Evolutionary conservation across 2,113 vertebrate genomes (phyloP), one percentile per base, ranked within the genome.

Genomic region (Natator depressus): DNA sequence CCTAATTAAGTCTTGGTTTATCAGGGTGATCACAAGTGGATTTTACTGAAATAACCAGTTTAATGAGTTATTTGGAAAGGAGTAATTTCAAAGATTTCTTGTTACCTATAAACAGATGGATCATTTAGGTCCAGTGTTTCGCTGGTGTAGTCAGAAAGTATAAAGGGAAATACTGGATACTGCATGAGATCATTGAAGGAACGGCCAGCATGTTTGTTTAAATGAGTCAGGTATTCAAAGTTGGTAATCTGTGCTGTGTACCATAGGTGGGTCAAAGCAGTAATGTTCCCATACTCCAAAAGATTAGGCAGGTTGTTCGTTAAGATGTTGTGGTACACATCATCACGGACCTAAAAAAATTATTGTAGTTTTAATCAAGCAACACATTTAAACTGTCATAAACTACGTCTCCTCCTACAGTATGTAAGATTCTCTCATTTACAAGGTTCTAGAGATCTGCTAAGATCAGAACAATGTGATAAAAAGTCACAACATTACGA

Each of bases 101-200:
- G 91, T 97, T 97, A 98, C 99, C 99, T 99, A 98, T 99, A 99
- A 89, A 99, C 98, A 1, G 87, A 96, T 1, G 98, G 92, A 35
- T 99, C 99, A 65, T 97, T 98, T 97, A 99, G 98, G 98, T 99
- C 99, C 50, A 99, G 97, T 0, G 98, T 99, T 97, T 99, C 99
- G 85, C 89, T 99, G 93, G 97, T 98, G 94, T 99, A 99, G 97
- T 99, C 99, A 50, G 99, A 98, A 91, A 99, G 98, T 92, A 99
- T 99, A 89, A 99, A 99, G 14, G 99, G 99, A 98, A 99, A 99
- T 94, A 99, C 99, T 0, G 99, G 99, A 95, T 99, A 99, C 96
- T 99, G 99, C 99, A 99, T 99, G 94, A 99, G 99, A 95, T 99
- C 99, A 86, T 99, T 99, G 98, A 99, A 99, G 94, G 99, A 99